phyloP scores from a whole-genome alignment of 1,140 invertebrate genomes.

The Chelonus insularis region DNA sequence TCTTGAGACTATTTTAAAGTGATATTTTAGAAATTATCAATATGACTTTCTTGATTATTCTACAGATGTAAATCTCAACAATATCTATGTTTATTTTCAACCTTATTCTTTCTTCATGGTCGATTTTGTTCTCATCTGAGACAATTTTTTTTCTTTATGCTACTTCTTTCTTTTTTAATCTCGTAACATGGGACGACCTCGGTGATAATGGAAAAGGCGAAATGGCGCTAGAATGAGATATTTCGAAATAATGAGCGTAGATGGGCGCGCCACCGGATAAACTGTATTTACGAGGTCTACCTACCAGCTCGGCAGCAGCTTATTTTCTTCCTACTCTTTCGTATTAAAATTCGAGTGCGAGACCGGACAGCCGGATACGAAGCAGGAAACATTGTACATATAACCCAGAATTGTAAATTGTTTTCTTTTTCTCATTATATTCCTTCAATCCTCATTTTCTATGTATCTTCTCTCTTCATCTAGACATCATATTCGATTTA shows the following conservation, averaged over 20 bases:
- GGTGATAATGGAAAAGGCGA: constrained; percentile 24
- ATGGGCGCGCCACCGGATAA: constrained; percentile 58
- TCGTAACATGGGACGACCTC: constrained; percentile 36
- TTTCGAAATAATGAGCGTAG: constrained; percentile 59
- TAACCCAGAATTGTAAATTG: not conserved
- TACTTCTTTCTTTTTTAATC: constrained; percentile 48
- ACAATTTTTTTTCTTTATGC: constrained; percentile 13
- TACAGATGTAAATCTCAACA: no score
- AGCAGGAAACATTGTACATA: constrained; percentile 5
- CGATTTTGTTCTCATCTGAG: no score
- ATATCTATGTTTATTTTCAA: no score
- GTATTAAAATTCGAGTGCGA: constrained; percentile 29
- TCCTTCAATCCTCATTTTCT: no score
- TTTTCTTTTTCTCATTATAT: no score
- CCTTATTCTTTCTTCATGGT: constrained; percentile 1
- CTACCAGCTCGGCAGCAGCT: constrained; percentile 31
- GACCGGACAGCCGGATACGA: not conserved
- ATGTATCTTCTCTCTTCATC: no score
- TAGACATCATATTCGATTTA: no score
- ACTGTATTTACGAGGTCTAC: constrained; percentile 55
- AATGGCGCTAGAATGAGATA: constrained; percentile 51
- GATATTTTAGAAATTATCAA: no score
- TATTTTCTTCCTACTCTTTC: constrained; percentile 21
- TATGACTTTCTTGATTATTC: no score
- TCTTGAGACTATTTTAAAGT: no score